phyloP scores from a whole-genome alignment of 2,113 vertebrate species.

The Motacilla tschutschensis region DNA sequence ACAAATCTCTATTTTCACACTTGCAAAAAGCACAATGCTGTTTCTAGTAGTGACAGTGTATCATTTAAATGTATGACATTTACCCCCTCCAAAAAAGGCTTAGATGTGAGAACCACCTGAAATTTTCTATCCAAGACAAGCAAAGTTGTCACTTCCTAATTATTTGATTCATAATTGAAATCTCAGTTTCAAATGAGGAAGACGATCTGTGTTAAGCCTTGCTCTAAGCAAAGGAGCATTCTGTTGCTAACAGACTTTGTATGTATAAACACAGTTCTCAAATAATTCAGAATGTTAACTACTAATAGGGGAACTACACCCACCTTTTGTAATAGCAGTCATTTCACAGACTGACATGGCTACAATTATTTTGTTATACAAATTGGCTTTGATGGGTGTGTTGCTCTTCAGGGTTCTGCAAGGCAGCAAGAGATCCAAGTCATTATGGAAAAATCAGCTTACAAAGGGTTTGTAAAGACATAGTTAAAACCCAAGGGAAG shows the following conservation, averaged over 20 bases:
- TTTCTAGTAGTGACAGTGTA: background rate
- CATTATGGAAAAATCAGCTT: background rate
- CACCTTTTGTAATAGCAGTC: background rate
- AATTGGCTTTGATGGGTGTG: background rate
- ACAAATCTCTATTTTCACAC: background rate
- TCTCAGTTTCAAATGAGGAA: slow-evolving; percentile 19
- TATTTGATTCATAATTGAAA: slow-evolving; percentile 32
- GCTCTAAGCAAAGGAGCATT: background rate
- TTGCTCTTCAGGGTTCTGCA: background rate
- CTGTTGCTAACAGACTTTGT: background rate
- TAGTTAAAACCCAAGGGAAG: background rate
- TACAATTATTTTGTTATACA: background rate
- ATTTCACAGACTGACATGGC: background rate
- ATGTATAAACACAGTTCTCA: background rate
- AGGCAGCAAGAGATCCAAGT: background rate
- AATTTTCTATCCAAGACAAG: slow-evolving; percentile 6
- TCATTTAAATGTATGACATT: background rate
- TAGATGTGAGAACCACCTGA: background rate
- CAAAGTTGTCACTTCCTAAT: slow-evolving; percentile 15
- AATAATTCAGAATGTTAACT: background rate
- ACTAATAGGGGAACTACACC: background rate
- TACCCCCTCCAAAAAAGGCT: background rate
- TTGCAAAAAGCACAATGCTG: background rate
- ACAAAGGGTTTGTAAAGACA: background rate
- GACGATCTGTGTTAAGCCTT: background rate